These are phyloP conservation scores for Tetragonula clypearis DNA, from an alignment of 1,140 invertebrate species.

Conservation along the genomic window DNA sequence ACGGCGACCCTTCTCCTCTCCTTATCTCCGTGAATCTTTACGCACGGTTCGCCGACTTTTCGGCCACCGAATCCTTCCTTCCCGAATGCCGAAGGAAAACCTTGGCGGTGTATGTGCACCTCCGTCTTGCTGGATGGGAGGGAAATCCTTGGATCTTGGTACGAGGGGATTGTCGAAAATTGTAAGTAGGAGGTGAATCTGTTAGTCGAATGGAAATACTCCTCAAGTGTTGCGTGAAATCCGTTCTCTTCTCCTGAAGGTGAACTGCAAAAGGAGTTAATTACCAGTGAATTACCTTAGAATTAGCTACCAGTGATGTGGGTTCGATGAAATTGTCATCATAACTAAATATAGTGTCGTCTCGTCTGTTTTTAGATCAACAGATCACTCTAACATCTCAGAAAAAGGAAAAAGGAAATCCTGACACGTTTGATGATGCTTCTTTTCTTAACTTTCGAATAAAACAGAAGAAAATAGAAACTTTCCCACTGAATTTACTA, in stretches of 20 bases:
- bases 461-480: neutral
- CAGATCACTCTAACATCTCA: no score
- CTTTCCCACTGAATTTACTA: neutral
- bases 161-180: neutral
- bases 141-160: neutral
- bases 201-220: neutral
- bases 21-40: slow-evolving; percentile 62
- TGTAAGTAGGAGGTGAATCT: neutral
- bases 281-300: no score
- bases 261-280: neutral
- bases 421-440: neutral
- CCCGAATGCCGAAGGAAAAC: neutral
- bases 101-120: neutral
- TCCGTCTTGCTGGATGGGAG: neutral
- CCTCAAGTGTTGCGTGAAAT: no score
- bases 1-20: slow-evolving; percentile 10
- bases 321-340: no score
- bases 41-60: slow-evolving; percentile 34
- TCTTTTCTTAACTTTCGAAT: neutral
- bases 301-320: no score
- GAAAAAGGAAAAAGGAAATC: neutral
- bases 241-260: neutral
- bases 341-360: no score
- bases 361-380: neutral
- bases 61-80: neutral